These are phyloP conservation scores for Seladonia tumulorum DNA, from an alignment of 2,888 invertebrate genomes.

Conservation along the genomic window DNA sequence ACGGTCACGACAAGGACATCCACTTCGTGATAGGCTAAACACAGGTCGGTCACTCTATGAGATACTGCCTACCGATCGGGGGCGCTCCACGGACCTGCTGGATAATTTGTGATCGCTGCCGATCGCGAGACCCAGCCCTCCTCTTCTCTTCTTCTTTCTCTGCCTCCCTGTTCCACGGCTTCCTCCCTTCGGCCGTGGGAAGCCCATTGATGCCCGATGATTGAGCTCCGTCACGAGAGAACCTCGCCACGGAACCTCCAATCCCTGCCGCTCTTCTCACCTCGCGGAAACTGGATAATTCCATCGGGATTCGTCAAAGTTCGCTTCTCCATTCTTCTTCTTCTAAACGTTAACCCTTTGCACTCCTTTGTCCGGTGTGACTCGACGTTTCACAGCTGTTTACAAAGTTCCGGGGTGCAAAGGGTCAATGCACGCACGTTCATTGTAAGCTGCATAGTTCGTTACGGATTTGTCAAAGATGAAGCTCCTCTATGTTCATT, in stretches of 20 bases:
- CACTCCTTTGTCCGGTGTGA: no score
- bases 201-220: slow-evolving; percentile 41
- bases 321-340: not conserved
- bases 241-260: not conserved
- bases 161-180: not conserved
- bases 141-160: not conserved
- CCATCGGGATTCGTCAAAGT: not conserved
- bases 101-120: slow-evolving; percentile 78
- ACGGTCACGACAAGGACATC: slow-evolving; percentile 82
- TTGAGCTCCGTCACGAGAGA: slow-evolving; percentile 20
- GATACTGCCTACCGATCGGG: slow-evolving; percentile 72
- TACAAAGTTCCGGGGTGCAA: no score
- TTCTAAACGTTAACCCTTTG: no score
- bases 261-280: not conserved
- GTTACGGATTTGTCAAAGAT: no score
- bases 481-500: not conserved
- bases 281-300: not conserved
- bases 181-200: slow-evolving; percentile 21
- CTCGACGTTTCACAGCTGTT: no score
- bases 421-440: no score
- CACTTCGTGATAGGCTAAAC: slow-evolving; percentile 81
- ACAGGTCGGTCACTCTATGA: slow-evolving; percentile 77
- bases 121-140: slow-evolving; percentile 41
- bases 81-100: slow-evolving; percentile 51
- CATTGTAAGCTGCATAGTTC: no score